Evolutionary conservation across 2,888 invertebrate species (phyloP).

Genomic region (Hyppa rectilinea): DNA sequence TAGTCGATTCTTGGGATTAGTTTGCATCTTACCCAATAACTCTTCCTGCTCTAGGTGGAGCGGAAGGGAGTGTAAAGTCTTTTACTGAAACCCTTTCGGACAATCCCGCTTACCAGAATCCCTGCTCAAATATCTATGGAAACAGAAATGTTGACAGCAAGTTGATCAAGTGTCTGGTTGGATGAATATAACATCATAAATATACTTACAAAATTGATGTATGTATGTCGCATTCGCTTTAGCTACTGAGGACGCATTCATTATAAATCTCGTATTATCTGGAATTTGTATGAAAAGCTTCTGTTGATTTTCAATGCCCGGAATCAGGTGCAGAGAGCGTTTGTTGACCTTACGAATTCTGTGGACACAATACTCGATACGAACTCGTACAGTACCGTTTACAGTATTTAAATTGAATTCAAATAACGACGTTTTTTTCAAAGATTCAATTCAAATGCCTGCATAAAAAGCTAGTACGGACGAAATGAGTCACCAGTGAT

Average conservation of each 20-base stretch:
- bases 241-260: neutral
- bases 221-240: neutral
- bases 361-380: conserved; percentile 28
- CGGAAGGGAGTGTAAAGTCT: no score
- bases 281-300: conserved; percentile 13
- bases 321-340: conserved; percentile 3
- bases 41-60: no score
- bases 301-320: conserved; percentile 4
- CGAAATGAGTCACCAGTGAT: conserved; percentile 85
- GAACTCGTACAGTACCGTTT: conserved; percentile 60
- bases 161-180: neutral
- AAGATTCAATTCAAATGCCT: conserved; percentile 70
- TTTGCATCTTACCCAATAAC: neutral
- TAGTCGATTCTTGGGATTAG: neutral
- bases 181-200: neutral
- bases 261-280: neutral
- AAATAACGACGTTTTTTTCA: conserved; percentile 68
- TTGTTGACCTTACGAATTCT: conserved; percentile 36
- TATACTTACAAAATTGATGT: neutral
- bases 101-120: no score
- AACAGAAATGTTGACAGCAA: neutral
- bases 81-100: no score
- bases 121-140: neutral
- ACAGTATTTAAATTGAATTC: conserved; percentile 70
- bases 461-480: conserved; percentile 79